These are phyloP conservation scores for Drosophila dunni DNA, from an alignment of 1,140 invertebrate genomes.

Conservation along the genomic window DNA sequence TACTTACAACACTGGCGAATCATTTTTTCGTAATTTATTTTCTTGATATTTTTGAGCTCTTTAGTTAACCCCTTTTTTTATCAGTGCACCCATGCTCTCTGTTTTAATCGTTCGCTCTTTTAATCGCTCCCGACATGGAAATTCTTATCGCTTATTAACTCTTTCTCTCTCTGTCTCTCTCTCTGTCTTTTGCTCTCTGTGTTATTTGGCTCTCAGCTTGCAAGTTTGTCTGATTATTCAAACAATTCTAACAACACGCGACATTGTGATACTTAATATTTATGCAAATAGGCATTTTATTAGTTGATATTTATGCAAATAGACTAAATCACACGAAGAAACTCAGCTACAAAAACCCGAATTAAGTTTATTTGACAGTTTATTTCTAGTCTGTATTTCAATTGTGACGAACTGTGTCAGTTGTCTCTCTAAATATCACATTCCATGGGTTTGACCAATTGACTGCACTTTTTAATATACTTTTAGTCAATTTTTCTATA, in stretches of 20 bases:
- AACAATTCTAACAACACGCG: constrained; percentile 22
- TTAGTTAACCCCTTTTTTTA: neutral
- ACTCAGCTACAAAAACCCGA: neutral
- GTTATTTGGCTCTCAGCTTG: neutral
- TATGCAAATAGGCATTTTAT: constrained; percentile 25
- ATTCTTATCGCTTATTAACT: constrained; percentile 5
- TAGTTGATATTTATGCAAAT: constrained; percentile 8
- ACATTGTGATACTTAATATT: constrained; percentile 11
- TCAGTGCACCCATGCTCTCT: neutral
- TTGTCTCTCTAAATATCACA: constrained; percentile 6
- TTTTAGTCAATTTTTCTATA: neutral
- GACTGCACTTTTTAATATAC: neutral
- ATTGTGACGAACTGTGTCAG: neutral
- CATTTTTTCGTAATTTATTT: too few species aligned
- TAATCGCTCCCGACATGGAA: neutral
- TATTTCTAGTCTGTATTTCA: neutral
- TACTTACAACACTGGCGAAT: too few species aligned
- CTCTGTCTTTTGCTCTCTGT: neutral
- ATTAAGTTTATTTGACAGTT: constrained; percentile 12
- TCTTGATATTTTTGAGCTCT: too few species aligned
- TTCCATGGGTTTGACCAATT: too few species aligned
- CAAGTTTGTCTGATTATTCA: constrained; percentile 20
- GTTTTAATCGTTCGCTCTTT: neutral
- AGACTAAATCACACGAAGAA: neutral
- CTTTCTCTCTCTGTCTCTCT: neutral